Evolutionary conservation across 2,113 vertebrate genomes (phyloP).

Genomic region (Pluvianellus socialis): DNA sequence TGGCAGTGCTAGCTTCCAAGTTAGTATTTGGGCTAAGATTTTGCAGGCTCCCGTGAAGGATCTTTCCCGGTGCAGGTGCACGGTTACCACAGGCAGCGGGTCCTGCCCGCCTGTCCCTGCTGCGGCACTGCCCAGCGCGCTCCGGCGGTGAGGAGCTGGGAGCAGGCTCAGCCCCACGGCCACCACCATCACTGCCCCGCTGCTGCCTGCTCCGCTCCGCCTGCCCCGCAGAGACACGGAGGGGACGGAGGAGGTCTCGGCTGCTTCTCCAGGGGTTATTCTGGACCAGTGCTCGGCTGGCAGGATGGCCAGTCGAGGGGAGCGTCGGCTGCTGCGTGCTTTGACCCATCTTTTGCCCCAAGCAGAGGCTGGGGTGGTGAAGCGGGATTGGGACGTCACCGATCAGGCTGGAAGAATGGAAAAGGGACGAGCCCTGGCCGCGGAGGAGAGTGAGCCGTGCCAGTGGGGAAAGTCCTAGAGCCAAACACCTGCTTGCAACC

Average conservation of each 20-base stretch:
- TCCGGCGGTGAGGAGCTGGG: accelerated
- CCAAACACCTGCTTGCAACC: accelerated
- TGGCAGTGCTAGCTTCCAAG: background rate
- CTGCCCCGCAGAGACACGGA: background rate
- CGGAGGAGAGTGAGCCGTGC: background rate
- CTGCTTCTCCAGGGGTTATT: background rate
- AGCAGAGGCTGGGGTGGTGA: background rate
- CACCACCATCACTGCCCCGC: background rate
- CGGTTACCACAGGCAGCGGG: accelerated
- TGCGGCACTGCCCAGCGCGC: background rate
- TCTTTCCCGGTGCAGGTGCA: background rate
- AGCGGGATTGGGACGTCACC: accelerated
- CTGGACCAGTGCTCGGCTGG: background rate
- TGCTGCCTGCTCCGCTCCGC: background rate
- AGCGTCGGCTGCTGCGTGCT: background rate
- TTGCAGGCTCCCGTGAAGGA: background rate
- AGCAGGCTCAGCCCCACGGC: background rate
- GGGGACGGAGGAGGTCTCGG: background rate
- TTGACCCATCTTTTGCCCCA: background rate
- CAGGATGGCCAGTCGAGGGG: background rate
- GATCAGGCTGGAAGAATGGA: background rate
- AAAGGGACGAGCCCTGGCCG: background rate
- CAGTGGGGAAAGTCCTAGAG: background rate
- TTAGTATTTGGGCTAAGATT: background rate
- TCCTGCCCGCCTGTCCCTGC: background rate